Evolutionary conservation across 2,888 invertebrate genomes (phyloP), one percentile per base, ranked within the genome.

Genomic region (Bellardia pandia): DNA sequence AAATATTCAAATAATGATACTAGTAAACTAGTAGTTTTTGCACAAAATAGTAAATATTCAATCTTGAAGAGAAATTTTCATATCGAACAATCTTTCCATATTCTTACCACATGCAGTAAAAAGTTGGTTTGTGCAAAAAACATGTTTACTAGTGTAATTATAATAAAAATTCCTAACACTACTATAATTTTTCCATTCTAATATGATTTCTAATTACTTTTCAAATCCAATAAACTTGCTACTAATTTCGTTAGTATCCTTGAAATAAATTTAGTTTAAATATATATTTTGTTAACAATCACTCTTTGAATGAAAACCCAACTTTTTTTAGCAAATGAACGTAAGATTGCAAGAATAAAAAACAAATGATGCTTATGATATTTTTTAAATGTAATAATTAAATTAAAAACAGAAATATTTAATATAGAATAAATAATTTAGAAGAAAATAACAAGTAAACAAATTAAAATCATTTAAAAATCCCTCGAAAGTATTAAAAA

Each of bases 361-460:
- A 78, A 81, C 69, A 88, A 84, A 87, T 87, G 87, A 88, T 88
- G 88, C 88, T 88, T 88, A 88, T 88, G 88, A 88, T 88, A 85
- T 85, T 85, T 88, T 88, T 86, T 88, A 87, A 85, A 80, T 85
- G 80, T 85, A 85, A 88, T 86, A 80, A 87, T 85, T 79, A 86
- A 88, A 78, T 86, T 71, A 68, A 80, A 85, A 62, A 13, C 37
- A 64, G 64, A 51, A 74, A 60, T 88, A 90, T 89, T 90, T 80
- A 79, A 78, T 85, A 82, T 86, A 72, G 56, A 87, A 85, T 81
- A 85, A 87, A 85, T 81, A 85, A 87, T 84, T 84, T 74, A 86
- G 77, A 71, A 83, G 7, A 51, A 62, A 48, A 79, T 45, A 87
- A 87, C 42, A 79, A 84, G 88, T 42, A 60, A 45, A 45, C 45